Evolutionary conservation across 2,797 vertebrate species (phyloP), one percentile per base, ranked within the genome.

Genomic region (Leptatherina wallacei): DNA sequence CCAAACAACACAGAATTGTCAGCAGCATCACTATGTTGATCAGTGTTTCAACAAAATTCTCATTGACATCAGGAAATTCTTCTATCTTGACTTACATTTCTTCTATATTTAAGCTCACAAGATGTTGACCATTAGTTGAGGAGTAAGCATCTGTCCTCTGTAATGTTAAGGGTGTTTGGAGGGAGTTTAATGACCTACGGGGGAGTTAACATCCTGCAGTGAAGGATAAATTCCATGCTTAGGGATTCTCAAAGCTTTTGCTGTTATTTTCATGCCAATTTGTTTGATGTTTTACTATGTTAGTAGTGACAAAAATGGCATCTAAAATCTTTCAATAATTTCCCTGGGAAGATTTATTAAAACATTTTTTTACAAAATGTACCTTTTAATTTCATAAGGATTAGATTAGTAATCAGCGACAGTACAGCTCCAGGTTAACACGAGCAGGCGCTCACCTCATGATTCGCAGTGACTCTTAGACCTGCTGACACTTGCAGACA

Each of bases 401-500:
- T 47, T 20, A 47, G 14, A 47, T 14, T 47, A 47, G 18, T 20
- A n/a, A n/a, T n/a, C 42, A 47, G 42, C 18, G 4, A 16, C 18
- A 47, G 18, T n/a, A 8, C 38, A 40, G 38, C 38, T 14, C 13
- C 38, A 40, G 38, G 13, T 47, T 8, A 47, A 47, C 42, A 47
- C 1, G 4, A 47, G 18, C 6, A 11, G 3, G 42, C 2, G 18
- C 42, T 47, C 42, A 18, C 18, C 14, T 18, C 42, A 9, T 55
- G 52, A 55, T 29, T 55, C 52, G 30, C 14, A 12, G 49, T 24
- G 22, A 51, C 49, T 29, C 18, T 30, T 5, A 55, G 27, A 55
- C 24, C 6, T 55, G 75, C 32, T 61, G 59, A 70, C 54, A 75
- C 60, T 62, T 35, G 58, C 1, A 62, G 54, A 65, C 56, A 71